Percentiles rank a stretch among this genome's conserved stretches.
phyloP scores from a whole-genome alignment of 37 sponge, comb jelly and placozoan genomes.

The Bolinopsis microptera region DNA sequence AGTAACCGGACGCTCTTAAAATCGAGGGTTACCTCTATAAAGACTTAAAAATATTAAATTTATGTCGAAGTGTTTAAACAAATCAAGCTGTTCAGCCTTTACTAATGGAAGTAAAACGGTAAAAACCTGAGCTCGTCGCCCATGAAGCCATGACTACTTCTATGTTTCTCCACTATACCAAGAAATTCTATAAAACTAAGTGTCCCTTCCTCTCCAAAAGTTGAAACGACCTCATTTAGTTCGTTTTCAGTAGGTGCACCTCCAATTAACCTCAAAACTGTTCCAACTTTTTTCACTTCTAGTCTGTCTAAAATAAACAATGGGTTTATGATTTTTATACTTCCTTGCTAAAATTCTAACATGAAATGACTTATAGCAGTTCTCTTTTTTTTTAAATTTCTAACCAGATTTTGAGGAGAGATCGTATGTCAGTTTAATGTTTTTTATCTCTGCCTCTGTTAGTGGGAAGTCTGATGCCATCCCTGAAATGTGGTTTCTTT shows the following conservation, averaged over 20 bases:
- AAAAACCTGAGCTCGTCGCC: conserved; percentile 24
- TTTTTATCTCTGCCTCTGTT: not conserved
- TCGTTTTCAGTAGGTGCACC: conserved; percentile 42
- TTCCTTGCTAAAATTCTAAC: too few relatives aligned
- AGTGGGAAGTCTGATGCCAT: conserved; percentile 60
- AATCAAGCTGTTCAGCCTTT: too few relatives aligned
- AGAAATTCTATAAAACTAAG: conserved; percentile 27
- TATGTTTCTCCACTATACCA: conserved; percentile 6
- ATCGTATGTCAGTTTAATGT: conserved; percentile 42
- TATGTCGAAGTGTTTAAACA: too few relatives aligned
- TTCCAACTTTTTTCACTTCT: conserved; percentile 8
- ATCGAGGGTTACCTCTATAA: too few relatives aligned
- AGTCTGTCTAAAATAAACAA: not conserved
- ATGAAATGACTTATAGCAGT: too few relatives aligned
- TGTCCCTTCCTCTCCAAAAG: not conserved
- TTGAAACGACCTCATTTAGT: not conserved
- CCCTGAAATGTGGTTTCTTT: not conserved
- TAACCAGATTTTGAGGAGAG: not conserved
- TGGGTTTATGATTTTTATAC: too few relatives aligned
- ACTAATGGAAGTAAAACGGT: too few relatives aligned
- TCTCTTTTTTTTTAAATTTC: too few relatives aligned
- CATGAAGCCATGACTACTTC: conserved; percentile 46
- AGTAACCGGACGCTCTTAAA: too few relatives aligned
- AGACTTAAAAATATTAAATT: too few relatives aligned
- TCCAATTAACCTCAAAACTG: conserved; percentile 36